Evolutionary conservation across 2,113 vertebrate genomes (phyloP).

Genomic region (Colistium nudipinnis): DNA sequence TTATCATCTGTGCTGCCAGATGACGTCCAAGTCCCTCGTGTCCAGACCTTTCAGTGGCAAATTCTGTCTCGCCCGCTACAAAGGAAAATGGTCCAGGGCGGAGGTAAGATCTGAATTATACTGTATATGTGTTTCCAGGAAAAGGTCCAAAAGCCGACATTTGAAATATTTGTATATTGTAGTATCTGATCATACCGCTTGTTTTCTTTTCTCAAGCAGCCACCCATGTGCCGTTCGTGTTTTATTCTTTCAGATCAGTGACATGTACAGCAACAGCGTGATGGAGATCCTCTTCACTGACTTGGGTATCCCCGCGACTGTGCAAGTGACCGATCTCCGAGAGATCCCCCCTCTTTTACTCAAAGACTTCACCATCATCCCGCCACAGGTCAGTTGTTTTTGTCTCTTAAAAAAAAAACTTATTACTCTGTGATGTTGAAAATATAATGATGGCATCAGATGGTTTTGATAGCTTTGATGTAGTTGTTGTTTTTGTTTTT

Average conservation of each 20-base stretch:
- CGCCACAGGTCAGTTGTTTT: conserved; percentile 86
- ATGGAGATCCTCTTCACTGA: conserved; percentile 91
- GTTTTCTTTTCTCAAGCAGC: neutral
- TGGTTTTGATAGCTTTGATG: too few species aligned
- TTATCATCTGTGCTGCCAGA: conserved; percentile 56
- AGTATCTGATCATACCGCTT: neutral
- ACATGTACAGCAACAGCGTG: conserved; percentile 86
- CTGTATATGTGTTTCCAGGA: neutral
- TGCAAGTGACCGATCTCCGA: conserved; percentile 90
- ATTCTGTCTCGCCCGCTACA: conserved; percentile 88
- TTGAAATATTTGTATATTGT: neutral
- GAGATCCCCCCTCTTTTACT: conserved; percentile 88
- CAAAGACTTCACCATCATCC: conserved; percentile 85
- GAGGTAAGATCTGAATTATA: conserved; percentile 82
- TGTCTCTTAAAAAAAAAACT: neutral
- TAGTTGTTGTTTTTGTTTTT: too few species aligned
- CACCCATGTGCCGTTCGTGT: neutral
- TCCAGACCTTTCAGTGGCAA: conserved; percentile 90
- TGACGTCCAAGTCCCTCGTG: conserved; percentile 84
- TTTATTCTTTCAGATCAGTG: conserved; percentile 84
- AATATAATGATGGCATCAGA: too few species aligned
- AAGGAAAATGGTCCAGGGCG: conserved; percentile 91
- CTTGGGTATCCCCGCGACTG: conserved; percentile 85
- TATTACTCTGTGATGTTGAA: too few species aligned
- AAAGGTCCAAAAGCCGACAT: neutral